phyloP scores from a whole-genome alignment of 1,140 invertebrate genomes.

The Lethrus apterus region DNA sequence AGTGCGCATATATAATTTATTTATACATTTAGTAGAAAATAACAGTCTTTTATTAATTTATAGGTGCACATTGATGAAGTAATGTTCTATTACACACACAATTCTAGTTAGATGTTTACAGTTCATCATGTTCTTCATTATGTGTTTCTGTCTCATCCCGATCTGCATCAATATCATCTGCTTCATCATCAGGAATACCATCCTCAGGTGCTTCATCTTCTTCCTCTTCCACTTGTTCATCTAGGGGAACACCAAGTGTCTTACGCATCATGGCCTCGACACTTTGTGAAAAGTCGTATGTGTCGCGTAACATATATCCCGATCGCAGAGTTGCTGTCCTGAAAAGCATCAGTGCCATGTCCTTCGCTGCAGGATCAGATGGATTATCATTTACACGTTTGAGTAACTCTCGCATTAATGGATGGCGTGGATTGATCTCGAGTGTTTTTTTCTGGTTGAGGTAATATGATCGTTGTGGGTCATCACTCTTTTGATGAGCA shows the following conservation, averaged over 20 bases:
- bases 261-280: slow-evolving; percentile 83
- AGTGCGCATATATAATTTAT: too few relatives aligned
- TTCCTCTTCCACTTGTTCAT: slow-evolving; percentile 59
- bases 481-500: slow-evolving; percentile 93
- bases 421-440: slow-evolving; percentile 97
- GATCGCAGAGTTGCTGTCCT: slow-evolving; percentile 86
- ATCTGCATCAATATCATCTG: slow-evolving; percentile 36
- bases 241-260: slow-evolving; percentile 70
- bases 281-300: slow-evolving; percentile 75
- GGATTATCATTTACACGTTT: slow-evolving; percentile 72
- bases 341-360: slow-evolving; percentile 89
- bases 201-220: slow-evolving; percentile 47
- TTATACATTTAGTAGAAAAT: too few relatives aligned
- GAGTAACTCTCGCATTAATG: slow-evolving; percentile 86
- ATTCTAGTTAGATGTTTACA: too few relatives aligned
- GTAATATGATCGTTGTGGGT: slow-evolving; percentile 86
- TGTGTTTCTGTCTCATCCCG: slow-evolving; percentile 36
- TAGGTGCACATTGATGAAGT: too few relatives aligned
- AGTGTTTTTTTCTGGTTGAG: slow-evolving; percentile 94
- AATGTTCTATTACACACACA: too few relatives aligned
- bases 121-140: slow-evolving; percentile 43
- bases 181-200: slow-evolving; percentile 36
- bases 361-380: slow-evolving; percentile 72
- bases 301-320: slow-evolving; percentile 83
- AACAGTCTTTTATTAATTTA: too few relatives aligned